These are phyloP conservation scores for Sinelater perroti DNA, from an alignment of 2,888 invertebrate genomes.

Conservation along the genomic window DNA sequence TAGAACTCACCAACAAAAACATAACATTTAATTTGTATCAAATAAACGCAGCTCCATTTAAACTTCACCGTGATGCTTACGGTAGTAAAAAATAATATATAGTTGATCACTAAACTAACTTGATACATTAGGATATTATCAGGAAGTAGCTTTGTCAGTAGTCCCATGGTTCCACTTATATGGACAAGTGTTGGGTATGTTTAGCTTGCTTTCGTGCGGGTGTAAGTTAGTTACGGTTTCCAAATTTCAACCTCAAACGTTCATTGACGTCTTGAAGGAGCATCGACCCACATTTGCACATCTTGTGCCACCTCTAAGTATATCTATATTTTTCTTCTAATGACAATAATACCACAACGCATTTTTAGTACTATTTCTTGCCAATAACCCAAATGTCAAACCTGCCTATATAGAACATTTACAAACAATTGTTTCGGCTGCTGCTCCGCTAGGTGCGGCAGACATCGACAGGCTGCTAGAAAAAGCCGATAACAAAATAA, in stretches of 20 bases:
- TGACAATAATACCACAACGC: too few species aligned
- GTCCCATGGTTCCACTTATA: slow-evolving; percentile 87
- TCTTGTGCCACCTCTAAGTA: slow-evolving; percentile 82
- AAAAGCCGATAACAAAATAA: slow-evolving; percentile 44
- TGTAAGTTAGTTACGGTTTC: slow-evolving; percentile 74
- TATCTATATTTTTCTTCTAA: too few species aligned
- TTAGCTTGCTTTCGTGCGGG: slow-evolving; percentile 63
- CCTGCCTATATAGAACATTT: too few species aligned
- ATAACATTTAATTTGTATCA: slow-evolving; percentile 54
- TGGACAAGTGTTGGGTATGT: slow-evolving; percentile 70
- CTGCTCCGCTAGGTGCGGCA: slow-evolving; percentile 60
- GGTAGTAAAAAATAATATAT: too few species aligned
- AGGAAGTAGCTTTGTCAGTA: slow-evolving; percentile 73
- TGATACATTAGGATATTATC: slow-evolving; percentile 53
- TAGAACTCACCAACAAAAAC: slow-evolving; percentile 64
- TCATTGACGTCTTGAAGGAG: slow-evolving; percentile 71
- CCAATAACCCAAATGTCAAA: too few species aligned
- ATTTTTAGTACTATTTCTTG: too few species aligned
- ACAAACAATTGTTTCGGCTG: slow-evolving; percentile 60
- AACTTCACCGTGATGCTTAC: too few species aligned
- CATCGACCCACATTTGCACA: slow-evolving; percentile 72
- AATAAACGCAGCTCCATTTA: neutral
- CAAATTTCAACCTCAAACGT: slow-evolving; percentile 76
- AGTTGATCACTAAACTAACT: neutral
- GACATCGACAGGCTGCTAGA: slow-evolving; percentile 52